phyloP scores from a whole-genome alignment of 2,797 vertebrate species.

The Parotocinclus haroldoi region DNA sequence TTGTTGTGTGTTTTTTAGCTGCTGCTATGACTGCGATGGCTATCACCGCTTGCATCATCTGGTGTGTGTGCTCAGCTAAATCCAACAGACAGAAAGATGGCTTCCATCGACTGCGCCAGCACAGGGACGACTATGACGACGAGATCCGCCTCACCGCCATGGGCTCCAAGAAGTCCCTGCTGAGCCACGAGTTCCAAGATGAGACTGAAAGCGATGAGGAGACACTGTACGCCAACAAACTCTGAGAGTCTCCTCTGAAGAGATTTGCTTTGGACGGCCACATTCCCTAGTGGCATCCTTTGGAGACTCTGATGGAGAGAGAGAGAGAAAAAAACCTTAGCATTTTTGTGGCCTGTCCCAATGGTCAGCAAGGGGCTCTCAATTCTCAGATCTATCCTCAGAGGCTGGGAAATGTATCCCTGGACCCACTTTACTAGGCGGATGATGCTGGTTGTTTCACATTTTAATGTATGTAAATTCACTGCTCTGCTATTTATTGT shows the following conservation, averaged over 20 bases:
- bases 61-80: slow-evolving; percentile 94
- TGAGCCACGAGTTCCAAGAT: slow-evolving; percentile 94
- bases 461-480: slow-evolving; percentile 33
- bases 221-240: slow-evolving; percentile 94
- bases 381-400: slow-evolving; percentile 54
- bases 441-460: slow-evolving; percentile 42
- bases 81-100: slow-evolving; percentile 94
- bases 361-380: slow-evolving; percentile 39
- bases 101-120: slow-evolving; percentile 92
- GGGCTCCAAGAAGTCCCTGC: slow-evolving; percentile 93
- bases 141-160: slow-evolving; percentile 93
- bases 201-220: slow-evolving; percentile 98
- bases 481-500: slow-evolving; percentile 27
- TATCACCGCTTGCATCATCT: slow-evolving; percentile 94
- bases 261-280: background rate
- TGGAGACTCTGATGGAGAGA: slow-evolving; percentile 11
- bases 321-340: background rate
- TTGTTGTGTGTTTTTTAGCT: slow-evolving; percentile 63
- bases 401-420: slow-evolving; percentile 36
- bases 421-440: slow-evolving; percentile 46
- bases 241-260: slow-evolving; percentile 65
- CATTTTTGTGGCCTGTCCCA: background rate
- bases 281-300: slow-evolving; percentile 29
- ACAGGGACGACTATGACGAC: slow-evolving; percentile 92
- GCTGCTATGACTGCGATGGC: slow-evolving; percentile 92